A percentile compares a stretch with the other conserved stretches of the same genome.
Conservation (phyloP, 2,113 vertebrate genomes). For the Pyrgilauda ruficollis region DNA sequence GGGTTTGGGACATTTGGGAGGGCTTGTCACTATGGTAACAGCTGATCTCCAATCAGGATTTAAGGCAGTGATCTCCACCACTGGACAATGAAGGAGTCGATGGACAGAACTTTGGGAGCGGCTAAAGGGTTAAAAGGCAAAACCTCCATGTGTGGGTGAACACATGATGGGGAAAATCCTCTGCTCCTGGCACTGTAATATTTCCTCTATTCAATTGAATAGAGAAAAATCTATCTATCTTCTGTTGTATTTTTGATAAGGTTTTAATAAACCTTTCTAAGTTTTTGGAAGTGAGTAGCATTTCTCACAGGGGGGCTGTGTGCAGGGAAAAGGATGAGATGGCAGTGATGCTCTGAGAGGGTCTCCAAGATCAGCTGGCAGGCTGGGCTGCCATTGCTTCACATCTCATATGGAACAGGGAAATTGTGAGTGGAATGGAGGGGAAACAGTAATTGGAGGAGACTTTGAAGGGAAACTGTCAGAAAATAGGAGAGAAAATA, state of each 20-base stretch:
- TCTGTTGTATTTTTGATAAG: neutral
- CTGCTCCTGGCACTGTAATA: neutral
- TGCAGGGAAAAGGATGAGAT: neutral
- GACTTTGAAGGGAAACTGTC: neutral
- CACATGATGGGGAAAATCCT: neutral
- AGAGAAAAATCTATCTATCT: too few relatives aligned
- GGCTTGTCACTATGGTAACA: neutral
- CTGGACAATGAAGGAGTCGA: neutral
- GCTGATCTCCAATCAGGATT: neutral
- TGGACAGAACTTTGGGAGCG: neutral
- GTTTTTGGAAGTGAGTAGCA: neutral
- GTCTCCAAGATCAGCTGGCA: neutral
- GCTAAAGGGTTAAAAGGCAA: neutral
- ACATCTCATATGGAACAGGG: neutral
- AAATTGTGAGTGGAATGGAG: neutral
- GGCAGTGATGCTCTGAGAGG: neutral
- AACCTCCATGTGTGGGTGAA: neutral
- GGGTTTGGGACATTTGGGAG: neutral
- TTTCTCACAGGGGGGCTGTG: neutral
- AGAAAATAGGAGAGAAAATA: neutral
- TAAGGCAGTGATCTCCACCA: neutral
- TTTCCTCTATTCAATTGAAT: neutral
- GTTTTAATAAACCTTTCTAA: neutral
- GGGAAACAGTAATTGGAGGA: neutral
- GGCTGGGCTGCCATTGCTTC: neutral